A percentile compares a stretch with the other conserved stretches of the same genome.
Conservation (phyloP, 2,113 vertebrate species). For the Bufo bufo region DNA sequence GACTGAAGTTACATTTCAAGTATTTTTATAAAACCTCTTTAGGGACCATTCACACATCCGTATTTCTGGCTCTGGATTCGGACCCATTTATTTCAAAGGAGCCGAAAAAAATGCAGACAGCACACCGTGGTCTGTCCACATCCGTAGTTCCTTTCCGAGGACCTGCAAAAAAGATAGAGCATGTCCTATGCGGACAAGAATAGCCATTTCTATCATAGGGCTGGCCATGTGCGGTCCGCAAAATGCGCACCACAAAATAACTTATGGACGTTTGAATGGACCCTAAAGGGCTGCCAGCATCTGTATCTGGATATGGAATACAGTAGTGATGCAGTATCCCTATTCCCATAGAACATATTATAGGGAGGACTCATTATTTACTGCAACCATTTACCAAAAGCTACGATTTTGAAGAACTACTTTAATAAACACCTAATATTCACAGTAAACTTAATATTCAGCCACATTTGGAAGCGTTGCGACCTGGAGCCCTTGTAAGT, state of each 20-base stretch:
- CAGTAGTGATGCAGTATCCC: neutral
- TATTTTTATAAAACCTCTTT: neutral
- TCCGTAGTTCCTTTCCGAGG: too few relatives aligned
- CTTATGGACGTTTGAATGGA: too few relatives aligned
- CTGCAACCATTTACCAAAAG: neutral
- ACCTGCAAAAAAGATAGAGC: too few relatives aligned
- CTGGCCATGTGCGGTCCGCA: too few relatives aligned
- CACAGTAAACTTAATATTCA: neutral
- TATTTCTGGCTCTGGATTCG: too few relatives aligned
- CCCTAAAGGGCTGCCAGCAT: neutral
- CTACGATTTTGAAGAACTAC: neutral
- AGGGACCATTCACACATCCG: too few relatives aligned
- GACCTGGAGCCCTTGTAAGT: neutral
- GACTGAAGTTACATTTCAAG: neutral
- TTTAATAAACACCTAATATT: neutral
- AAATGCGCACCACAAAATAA: too few relatives aligned
- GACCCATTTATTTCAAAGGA: too few relatives aligned
- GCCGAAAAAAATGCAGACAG: too few relatives aligned
- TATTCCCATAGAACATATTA: neutral
- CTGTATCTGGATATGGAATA: neutral
- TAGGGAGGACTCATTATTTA: neutral
- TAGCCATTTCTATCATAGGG: too few relatives aligned
- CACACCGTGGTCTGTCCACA: too few relatives aligned
- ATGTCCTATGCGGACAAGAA: too few relatives aligned
- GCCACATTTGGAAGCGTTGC: neutral